Evolutionary conservation across 2,113 vertebrate genomes (phyloP).

Genomic region (Apodemus speciosus): DNA sequence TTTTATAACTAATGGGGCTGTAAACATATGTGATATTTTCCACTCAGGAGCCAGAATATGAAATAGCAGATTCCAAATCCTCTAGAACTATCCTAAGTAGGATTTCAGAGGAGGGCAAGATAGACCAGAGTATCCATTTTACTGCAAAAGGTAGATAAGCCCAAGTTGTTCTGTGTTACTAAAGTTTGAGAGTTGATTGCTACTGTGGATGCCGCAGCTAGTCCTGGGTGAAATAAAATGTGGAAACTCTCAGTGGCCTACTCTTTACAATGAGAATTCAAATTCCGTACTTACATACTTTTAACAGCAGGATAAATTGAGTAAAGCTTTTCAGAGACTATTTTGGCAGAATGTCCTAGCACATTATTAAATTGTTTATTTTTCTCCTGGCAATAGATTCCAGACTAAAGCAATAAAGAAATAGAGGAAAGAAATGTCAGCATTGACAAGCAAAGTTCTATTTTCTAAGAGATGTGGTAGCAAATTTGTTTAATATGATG

Average conservation of each 20-base stretch:
- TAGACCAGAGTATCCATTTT: background rate
- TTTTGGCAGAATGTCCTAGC: background rate
- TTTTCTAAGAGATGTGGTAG: background rate
- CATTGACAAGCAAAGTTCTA: background rate
- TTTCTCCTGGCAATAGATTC: background rate
- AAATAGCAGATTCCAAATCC: background rate
- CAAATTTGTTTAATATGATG: background rate
- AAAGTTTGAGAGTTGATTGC: background rate
- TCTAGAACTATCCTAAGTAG: background rate
- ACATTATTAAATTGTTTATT: conserved; percentile 4
- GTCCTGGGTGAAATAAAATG: background rate
- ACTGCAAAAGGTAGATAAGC: background rate
- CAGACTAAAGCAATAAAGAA: conserved; percentile 12
- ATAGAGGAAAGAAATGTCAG: background rate
- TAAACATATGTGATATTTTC: background rate
- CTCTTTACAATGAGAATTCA: background rate
- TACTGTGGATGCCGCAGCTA: background rate
- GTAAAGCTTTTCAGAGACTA: background rate
- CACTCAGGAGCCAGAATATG: background rate
- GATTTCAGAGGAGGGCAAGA: background rate
- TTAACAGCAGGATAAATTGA: background rate
- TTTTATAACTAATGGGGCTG: background rate
- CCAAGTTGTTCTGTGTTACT: background rate
- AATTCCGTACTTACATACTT: background rate
- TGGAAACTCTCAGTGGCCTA: background rate